These are phyloP conservation scores for Regulus satrapa DNA, from an alignment of 2,113 vertebrate genomes.

Conservation along the genomic window DNA sequence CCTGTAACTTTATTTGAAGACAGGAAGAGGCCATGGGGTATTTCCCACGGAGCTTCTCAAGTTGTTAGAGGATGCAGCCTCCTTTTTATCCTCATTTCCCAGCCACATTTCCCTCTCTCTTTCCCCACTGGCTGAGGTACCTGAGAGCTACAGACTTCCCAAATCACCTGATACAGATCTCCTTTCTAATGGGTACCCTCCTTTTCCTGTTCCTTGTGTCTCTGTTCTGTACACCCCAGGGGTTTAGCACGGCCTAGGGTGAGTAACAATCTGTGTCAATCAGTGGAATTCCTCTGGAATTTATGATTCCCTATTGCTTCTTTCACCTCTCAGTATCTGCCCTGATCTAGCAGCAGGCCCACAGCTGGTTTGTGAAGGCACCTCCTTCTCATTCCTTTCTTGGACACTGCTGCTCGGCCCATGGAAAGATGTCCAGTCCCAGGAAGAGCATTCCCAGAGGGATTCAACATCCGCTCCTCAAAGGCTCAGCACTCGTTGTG, in stretches of 20 bases:
- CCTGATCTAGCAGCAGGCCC: not conserved
- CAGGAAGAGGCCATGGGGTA: not conserved
- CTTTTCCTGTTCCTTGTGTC: no score
- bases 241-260: no score
- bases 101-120: no score
- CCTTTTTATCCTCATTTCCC: not conserved
- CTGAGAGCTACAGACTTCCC: not conserved
- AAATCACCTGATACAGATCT: rapidly evolving
- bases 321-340: not conserved
- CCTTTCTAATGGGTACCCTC: not conserved
- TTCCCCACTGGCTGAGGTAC: not conserved
- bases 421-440: rapidly evolving
- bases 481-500: not conserved
- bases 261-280: not conserved
- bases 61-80: rapidly evolving
- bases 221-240: not conserved
- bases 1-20: rapidly evolving
- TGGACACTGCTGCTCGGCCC: not conserved
- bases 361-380: no score
- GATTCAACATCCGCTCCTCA: no score
- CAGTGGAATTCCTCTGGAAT: not conserved
- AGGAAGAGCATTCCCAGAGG: not conserved
- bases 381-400: not conserved
- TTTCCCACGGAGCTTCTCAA: not conserved
- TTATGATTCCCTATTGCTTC: not conserved